Evolutionary conservation across 2,797 vertebrate species (phyloP).

Genomic region (Rhyacichthys aspro): DNA sequence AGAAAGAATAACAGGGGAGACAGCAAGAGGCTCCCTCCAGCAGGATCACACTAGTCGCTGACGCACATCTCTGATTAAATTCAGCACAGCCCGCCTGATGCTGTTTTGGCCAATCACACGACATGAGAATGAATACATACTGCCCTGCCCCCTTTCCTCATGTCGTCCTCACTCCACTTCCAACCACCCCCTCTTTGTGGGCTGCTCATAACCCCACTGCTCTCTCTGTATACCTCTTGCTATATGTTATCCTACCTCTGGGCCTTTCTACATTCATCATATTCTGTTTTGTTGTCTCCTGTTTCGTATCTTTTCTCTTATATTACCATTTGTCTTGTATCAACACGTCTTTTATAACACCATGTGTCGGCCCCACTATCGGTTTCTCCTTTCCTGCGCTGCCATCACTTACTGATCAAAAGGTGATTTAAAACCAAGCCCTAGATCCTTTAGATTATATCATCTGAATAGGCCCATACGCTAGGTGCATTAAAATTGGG

Average conservation of each 20-base stretch:
- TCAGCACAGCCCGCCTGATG: slow-evolving; percentile 73
- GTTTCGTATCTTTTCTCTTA: slow-evolving; percentile 12
- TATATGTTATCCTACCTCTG: slow-evolving; percentile 14
- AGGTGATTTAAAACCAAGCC: background rate
- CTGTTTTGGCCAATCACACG: slow-evolving; percentile 67
- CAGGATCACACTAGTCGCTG: slow-evolving; percentile 70
- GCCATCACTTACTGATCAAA: background rate
- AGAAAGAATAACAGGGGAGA: background rate
- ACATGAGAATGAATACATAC: slow-evolving; percentile 34
- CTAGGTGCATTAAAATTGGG: no score
- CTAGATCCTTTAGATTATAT: background rate
- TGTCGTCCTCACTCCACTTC: slow-evolving; percentile 23
- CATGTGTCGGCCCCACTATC: background rate
- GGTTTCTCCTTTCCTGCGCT: slow-evolving; percentile 7
- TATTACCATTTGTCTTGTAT: slow-evolving; percentile 31
- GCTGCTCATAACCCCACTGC: slow-evolving; percentile 20
- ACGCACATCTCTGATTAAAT: slow-evolving; percentile 86
- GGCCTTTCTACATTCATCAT: slow-evolving; percentile 33
- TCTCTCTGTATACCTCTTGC: slow-evolving; percentile 27
- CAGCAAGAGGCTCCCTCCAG: slow-evolving; percentile 36
- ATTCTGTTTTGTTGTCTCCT: background rate
- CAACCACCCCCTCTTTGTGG: slow-evolving; percentile 13
- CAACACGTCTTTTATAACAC: slow-evolving; percentile 58
- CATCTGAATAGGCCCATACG: no score
- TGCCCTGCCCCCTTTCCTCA: slow-evolving; percentile 42